Percentiles rank a stretch among this genome's conserved stretches.
Evolutionary conservation across 2,113 vertebrate species (phyloP).

Genomic region (Ammospiza nelsoni): DNA sequence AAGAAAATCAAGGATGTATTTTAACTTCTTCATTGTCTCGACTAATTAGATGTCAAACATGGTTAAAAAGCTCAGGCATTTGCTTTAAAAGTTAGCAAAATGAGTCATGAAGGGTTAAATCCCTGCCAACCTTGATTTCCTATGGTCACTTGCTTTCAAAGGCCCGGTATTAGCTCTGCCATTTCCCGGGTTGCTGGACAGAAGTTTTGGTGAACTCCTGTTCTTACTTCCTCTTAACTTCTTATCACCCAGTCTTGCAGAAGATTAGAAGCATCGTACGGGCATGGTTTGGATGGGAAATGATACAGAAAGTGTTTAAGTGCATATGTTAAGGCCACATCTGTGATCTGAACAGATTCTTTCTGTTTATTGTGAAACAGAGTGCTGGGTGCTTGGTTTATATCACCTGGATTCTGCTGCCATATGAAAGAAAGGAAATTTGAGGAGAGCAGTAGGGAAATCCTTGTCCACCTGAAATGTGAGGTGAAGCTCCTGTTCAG

Average conservation of each 20-base stretch:
- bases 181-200: slow-evolving; percentile 68
- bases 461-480: neutral
- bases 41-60: slow-evolving; percentile 78
- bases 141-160: slow-evolving; percentile 81
- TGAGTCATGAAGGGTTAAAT: slow-evolving; percentile 78
- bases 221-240: slow-evolving; percentile 45
- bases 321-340: neutral
- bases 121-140: slow-evolving; percentile 81
- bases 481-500: neutral
- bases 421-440: slow-evolving; percentile 59
- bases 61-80: slow-evolving; percentile 62
- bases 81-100: slow-evolving; percentile 64
- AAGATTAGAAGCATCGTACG: slow-evolving; percentile 19
- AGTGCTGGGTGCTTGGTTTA: slow-evolving; percentile 64
- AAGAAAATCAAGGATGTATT: slow-evolving; percentile 50
- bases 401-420: slow-evolving; percentile 63
- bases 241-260: slow-evolving; percentile 23
- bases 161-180: slow-evolving; percentile 70
- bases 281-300: neutral
- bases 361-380: slow-evolving; percentile 68
- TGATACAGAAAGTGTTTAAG: neutral
- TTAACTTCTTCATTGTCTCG: slow-evolving; percentile 44
- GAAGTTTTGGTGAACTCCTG: slow-evolving; percentile 56
- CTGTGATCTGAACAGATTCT: slow-evolving; percentile 18
- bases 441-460: slow-evolving; percentile 21